Base-by-base conservation (phyloP, 2,888 invertebrate species). In the Ormyrus thymus region DNA sequence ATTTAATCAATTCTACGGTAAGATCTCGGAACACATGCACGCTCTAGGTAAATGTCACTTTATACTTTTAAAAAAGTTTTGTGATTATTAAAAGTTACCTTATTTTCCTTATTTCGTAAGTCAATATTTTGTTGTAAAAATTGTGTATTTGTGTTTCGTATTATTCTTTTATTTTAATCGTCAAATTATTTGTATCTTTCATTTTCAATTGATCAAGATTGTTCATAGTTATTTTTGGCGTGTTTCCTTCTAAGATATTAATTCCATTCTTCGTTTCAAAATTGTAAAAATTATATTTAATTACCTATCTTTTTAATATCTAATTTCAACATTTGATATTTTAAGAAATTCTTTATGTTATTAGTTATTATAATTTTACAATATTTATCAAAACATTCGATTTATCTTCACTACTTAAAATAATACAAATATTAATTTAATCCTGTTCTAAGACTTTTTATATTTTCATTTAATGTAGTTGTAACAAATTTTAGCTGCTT, bases 1-100 rank as follows among this genome's bases (percentile, higher is more conserved):
- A 84, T 86, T 90, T 84, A 84, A 85, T 88, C 86, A 88, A 84
- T 85, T 90, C 87, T 90, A 89, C 86, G 90, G 87, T 89, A 90
- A 89, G 89, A 85, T 90, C 90, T 88, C 87, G 86, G 89, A 89
- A 88, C 87, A 87, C 86, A 89, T 89, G 89, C 88, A 89, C 87
- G 89, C 88, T 87, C 88, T 90, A 90, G 90, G 90, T 90, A 90
- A 90, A 87, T 78, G 84, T 87, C 86, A 87, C 86, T 86, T 85
- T 87, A 66, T 70, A 80, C 56, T 61, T 81, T 82, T 72, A 15
- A 61, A 10, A 74, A 65, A 70, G 29, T 72, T 59, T 29, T 29
- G 11, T 71, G 8, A 5, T 72, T 48, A 51, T 72, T 55, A 48
- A 5, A 13, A 15, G 64, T 62, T 78, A 50, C 9, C n/a, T 70